Evolutionary conservation across 2,888 invertebrate species (phyloP).

Genomic region (Drosophila pseudotalamancana): DNA sequence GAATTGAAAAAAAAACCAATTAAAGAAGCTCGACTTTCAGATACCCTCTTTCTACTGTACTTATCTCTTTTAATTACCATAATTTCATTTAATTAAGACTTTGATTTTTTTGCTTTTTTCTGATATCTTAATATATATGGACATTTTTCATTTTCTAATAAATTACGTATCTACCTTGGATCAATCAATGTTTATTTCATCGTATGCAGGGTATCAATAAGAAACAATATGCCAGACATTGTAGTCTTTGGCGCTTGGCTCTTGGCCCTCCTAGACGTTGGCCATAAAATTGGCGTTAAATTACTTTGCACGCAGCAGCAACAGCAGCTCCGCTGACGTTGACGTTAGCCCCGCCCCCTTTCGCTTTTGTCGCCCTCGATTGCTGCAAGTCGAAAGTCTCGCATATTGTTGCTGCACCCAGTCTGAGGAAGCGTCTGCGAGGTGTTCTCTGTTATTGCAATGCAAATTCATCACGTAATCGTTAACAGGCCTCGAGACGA

Average conservation of each 20-base stretch:
- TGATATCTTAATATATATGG: no score
- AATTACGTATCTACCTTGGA: no score
- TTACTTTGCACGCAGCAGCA: conserved; percentile 68
- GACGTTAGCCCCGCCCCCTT: conserved; percentile 24
- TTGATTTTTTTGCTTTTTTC: background rate
- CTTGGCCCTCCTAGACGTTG: conserved; percentile 30
- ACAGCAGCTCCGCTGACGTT: conserved; percentile 34
- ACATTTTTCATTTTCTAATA: no score
- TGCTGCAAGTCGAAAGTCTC: conserved; percentile 43
- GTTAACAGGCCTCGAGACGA: conserved; percentile 60
- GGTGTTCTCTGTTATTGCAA: conserved; percentile 60
- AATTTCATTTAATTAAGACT: background rate
- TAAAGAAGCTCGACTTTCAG: background rate
- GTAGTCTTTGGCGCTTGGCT: conserved; percentile 12
- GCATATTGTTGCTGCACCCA: conserved; percentile 57
- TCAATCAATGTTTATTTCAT: no score
- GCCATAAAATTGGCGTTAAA: conserved; percentile 72
- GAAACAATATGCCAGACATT: conserved; percentile 18
- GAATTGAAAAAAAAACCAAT: background rate
- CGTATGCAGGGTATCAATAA: no score
- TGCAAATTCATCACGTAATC: conserved; percentile 75
- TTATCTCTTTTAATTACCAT: no score
- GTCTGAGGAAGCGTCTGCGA: background rate
- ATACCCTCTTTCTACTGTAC: no score
- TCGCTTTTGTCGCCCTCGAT: no score